Percentiles rank a stretch among this genome's conserved stretches.
phyloP scores from a whole-genome alignment of 2,113 vertebrate genomes.

The Thunnus maccoyii region DNA sequence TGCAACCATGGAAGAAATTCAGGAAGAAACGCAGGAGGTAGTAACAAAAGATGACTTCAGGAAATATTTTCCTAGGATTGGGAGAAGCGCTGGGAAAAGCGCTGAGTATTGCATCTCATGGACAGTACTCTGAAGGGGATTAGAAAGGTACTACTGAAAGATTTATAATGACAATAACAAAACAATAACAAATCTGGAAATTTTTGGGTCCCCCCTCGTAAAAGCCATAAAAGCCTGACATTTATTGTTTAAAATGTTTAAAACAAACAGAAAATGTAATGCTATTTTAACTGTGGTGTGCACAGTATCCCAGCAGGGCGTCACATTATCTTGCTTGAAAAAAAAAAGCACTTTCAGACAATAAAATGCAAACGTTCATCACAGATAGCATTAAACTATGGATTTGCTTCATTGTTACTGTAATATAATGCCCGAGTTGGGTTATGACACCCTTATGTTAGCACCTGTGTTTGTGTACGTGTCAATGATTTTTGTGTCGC shows the following conservation, averaged over 20 bases:
- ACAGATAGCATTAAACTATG: background rate
- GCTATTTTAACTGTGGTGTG: background rate
- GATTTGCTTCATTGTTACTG: background rate
- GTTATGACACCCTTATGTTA: background rate
- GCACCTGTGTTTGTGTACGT: conserved; percentile 11
- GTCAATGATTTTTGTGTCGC: conserved; percentile 7
- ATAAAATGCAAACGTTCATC: background rate
- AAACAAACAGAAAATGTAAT: background rate
- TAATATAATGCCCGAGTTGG: background rate
- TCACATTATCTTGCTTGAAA: background rate
- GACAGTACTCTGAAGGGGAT: no score
- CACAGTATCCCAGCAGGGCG: background rate
- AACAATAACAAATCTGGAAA: no score
- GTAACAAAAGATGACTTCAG: no score
- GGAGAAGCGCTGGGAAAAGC: no score
- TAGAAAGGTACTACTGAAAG: no score
- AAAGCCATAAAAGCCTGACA: background rate
- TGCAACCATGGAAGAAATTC: no score
- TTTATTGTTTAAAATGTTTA: background rate
- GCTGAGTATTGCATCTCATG: no score
- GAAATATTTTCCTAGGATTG: no score
- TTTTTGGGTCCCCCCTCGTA: no score
- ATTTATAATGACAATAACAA: no score
- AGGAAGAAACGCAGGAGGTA: no score
- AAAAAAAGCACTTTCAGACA: background rate